These are phyloP conservation scores for Scaptomyza parva DNA, from an alignment of 2,888 invertebrate species.

Conservation along the genomic window DNA sequence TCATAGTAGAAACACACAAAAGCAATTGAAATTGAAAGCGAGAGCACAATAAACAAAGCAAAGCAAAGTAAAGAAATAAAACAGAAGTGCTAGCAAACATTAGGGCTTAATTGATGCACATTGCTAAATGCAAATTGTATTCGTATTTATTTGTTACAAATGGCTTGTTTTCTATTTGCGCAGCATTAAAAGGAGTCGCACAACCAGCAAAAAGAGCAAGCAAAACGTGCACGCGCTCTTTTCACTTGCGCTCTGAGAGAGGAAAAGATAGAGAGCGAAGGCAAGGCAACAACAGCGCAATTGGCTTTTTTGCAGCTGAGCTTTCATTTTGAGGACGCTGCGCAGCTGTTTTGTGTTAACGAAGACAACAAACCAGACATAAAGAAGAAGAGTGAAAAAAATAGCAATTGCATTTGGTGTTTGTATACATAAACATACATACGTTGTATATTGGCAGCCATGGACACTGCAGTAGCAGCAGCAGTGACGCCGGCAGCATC, in stretches of 20 bases:
- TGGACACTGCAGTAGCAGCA: slow-evolving; percentile 37
- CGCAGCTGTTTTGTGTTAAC: slow-evolving; percentile 53
- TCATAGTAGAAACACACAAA: slow-evolving; percentile 31
- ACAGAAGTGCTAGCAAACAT: slow-evolving; percentile 35
- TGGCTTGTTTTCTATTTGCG: slow-evolving; percentile 45
- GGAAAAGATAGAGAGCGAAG: slow-evolving; percentile 4
- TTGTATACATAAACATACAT: neutral
- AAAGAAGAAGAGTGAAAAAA: slow-evolving; percentile 23
- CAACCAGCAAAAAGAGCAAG: slow-evolving; percentile 15
- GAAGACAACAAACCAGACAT: slow-evolving; percentile 11
- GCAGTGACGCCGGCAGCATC: slow-evolving; percentile 27
- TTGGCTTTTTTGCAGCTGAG: slow-evolving; percentile 56
- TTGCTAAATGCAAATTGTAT: slow-evolving; percentile 16
- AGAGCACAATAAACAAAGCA: slow-evolving; percentile 32
- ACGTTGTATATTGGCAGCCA: slow-evolving; percentile 29
- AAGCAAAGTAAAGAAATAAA: slow-evolving; percentile 32
- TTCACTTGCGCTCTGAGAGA: neutral
- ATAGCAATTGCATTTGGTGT: slow-evolving; percentile 46
- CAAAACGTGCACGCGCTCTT: slow-evolving; percentile 29
- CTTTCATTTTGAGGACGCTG: slow-evolving; percentile 63
- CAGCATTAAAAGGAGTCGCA: slow-evolving; percentile 64
- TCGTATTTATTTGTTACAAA: slow-evolving; percentile 29
- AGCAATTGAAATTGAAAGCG: slow-evolving; percentile 50
- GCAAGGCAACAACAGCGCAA: slow-evolving; percentile 56
- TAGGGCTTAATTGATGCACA: slow-evolving; percentile 15